Evolutionary conservation across 2,113 vertebrate species (phyloP), one percentile per base, ranked within the genome.

Genomic region (Myotis brandtii): DNA sequence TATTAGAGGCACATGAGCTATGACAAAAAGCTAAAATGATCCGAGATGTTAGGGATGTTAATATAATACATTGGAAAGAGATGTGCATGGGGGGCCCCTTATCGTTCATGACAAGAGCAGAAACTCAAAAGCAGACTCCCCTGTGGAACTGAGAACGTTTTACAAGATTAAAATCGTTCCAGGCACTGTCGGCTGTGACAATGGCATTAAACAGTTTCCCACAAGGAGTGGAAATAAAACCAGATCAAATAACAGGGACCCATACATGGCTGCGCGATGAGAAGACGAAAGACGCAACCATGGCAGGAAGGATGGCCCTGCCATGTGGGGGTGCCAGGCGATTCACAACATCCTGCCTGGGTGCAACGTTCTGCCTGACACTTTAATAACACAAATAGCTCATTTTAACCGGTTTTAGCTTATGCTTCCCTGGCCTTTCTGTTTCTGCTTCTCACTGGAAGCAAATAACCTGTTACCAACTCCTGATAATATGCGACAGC

Each of bases 341-440:
- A 59, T 69, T 84, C 87, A 48, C 84, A 77, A 75, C 67, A 84
- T 72, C n/a, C 48, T 64, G 2, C 25, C 11, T 52, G 70, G 30
- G 27, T 72, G 62, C 87, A 77, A 72, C 79, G 84, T 95, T 95
- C 87, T 21, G 6, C 52, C 59, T 93, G 86, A 92, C 86, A 88
- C 79, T 94, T 97, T 93, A 96, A 95, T 97, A 95, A 94, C 48
- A 43, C 66, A 91, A 86, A 95, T 92, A 97, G 52, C 94, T 98
- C 96, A 93, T 96, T 94, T 86, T 90, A 96, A 94, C 91, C 87
- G n/a, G 69, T 43, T 82, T 76, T 96, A 91, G 69, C 75, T 96
- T 93, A 91, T 85, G 79, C 72, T 75, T 17, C 86, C 50, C 18
- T 73, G 80, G 94, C 32, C 89, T 95, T 83, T 95, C 90, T 76